phyloP scores from a whole-genome alignment of 2,888 invertebrate genomes.

The Drosophila nr. perissopoda region DNA sequence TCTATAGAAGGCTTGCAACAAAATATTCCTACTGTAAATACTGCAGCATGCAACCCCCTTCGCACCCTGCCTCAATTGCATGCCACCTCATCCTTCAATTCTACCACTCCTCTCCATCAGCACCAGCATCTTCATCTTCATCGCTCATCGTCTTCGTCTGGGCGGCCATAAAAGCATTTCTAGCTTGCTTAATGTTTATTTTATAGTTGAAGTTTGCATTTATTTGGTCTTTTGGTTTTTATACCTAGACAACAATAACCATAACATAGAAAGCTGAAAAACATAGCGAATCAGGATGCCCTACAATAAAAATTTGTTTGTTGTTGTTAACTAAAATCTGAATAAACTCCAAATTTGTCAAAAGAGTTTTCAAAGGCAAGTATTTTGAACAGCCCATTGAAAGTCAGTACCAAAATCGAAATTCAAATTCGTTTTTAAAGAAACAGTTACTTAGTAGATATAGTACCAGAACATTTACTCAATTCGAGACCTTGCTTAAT shows the following conservation, averaged over 20 bases:
- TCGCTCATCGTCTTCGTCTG: slow-evolving; percentile 57
- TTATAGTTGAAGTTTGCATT: slow-evolving; percentile 83
- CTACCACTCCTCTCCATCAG: slow-evolving; percentile 8
- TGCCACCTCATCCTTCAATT: slow-evolving; percentile 6
- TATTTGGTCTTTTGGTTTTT: slow-evolving; percentile 81
- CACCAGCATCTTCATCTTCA: slow-evolving; percentile 20
- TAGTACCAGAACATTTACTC: too few species aligned
- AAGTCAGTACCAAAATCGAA: too few species aligned
- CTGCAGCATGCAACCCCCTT: slow-evolving; percentile 29
- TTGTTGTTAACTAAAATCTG: background rate
- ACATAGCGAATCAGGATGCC: background rate
- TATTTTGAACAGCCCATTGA: too few species aligned
- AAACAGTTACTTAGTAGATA: too few species aligned
- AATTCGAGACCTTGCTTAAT: background rate
- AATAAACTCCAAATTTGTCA: too few species aligned
- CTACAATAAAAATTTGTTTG: background rate
- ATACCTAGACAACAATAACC: slow-evolving; percentile 48
- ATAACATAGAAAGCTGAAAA: slow-evolving; percentile 28
- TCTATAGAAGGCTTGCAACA: slow-evolving; percentile 55
- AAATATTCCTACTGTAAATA: slow-evolving; percentile 56
- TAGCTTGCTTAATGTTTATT: slow-evolving; percentile 82
- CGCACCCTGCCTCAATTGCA: background rate
- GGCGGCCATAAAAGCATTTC: slow-evolving; percentile 80
- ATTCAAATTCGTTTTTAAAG: too few species aligned
- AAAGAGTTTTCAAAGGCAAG: too few species aligned